Evolutionary conservation across 2,888 invertebrate genomes (phyloP).

Genomic region (Drepanosiphum platanoidis): DNA sequence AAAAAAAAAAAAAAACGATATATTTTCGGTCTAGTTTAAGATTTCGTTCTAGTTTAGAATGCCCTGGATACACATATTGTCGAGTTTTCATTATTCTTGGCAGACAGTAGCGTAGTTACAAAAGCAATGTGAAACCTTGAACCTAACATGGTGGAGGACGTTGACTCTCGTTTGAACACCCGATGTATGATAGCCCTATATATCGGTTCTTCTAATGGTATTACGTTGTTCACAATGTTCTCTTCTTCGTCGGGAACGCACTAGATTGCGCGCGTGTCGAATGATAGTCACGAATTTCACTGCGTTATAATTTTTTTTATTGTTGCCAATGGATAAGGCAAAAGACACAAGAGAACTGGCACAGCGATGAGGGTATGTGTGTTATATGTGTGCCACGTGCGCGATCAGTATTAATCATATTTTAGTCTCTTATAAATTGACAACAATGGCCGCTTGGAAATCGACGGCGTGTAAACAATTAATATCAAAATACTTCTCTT

Average conservation of each 20-base stretch:
- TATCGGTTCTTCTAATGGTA: slow-evolving; percentile 43
- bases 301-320: slow-evolving; percentile 48
- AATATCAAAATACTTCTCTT: slow-evolving; percentile 49
- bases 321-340: not conserved
- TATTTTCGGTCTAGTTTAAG: not conserved
- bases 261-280: slow-evolving; percentile 22
- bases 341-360: not conserved
- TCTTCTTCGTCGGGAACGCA: not conserved
- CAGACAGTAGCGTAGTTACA: slow-evolving; percentile 44
- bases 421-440: slow-evolving; percentile 52
- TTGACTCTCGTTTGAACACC: slow-evolving; percentile 58
- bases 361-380: not conserved
- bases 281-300: slow-evolving; percentile 46
- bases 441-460: slow-evolving; percentile 52
- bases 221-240: slow-evolving; percentile 28
- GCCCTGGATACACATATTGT: not conserved
- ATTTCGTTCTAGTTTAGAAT: slow-evolving; percentile 34
- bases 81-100: slow-evolving; percentile 26
- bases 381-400: slow-evolving; percentile 40
- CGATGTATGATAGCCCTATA: slow-evolving; percentile 46
- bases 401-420: slow-evolving; percentile 50
- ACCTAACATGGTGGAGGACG: slow-evolving; percentile 44
- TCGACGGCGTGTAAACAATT: slow-evolving; percentile 56
- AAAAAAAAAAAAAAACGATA: no score
- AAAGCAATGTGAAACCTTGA: slow-evolving; percentile 58